These are phyloP conservation scores for Noctua comes DNA, from an alignment of 2,888 invertebrate species.

Conservation along the genomic window DNA sequence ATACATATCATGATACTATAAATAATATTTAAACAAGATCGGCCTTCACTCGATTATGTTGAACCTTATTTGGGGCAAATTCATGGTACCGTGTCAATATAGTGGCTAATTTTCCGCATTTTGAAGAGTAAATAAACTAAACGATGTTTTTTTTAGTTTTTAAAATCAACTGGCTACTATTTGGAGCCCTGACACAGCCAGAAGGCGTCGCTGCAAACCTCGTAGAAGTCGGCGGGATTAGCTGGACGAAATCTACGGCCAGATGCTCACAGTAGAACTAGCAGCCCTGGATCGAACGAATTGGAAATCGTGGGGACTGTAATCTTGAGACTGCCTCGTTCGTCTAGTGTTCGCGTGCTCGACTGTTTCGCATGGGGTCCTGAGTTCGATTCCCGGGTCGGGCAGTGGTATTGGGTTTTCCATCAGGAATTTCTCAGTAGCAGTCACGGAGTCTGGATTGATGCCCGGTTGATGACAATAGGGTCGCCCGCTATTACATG, in stretches of 20 bases:
- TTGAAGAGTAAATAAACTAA: constrained; percentile 2
- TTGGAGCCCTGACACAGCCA: not conserved
- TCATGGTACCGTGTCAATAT: constrained; percentile 29
- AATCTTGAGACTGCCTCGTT: too few relatives aligned
- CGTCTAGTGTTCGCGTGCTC: too few relatives aligned
- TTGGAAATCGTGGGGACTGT: not conserved
- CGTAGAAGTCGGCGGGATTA: not conserved
- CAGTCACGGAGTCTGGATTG: too few relatives aligned
- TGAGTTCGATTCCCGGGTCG: too few relatives aligned
- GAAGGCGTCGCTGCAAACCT: not conserved
- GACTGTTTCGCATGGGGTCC: too few relatives aligned
- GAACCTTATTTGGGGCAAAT: constrained; percentile 39
- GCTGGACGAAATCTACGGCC: not conserved
- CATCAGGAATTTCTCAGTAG: too few relatives aligned
- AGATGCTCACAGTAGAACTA: too few relatives aligned
- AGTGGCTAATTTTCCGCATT: not conserved
- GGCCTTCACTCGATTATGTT: constrained; percentile 39
- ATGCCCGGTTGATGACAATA: too few relatives aligned
- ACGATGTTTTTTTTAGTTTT: not conserved
- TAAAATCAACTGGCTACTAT: not conserved
- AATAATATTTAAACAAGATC: constrained; percentile 48
- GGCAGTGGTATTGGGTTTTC: too few relatives aligned
- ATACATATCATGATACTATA: constrained; percentile 48
- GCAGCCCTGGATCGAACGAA: not conserved
- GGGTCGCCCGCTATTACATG: too few relatives aligned